Evolutionary conservation across 23 tunicate species (phyloP).

Genomic region (Clavelina lepadiformis): DNA sequence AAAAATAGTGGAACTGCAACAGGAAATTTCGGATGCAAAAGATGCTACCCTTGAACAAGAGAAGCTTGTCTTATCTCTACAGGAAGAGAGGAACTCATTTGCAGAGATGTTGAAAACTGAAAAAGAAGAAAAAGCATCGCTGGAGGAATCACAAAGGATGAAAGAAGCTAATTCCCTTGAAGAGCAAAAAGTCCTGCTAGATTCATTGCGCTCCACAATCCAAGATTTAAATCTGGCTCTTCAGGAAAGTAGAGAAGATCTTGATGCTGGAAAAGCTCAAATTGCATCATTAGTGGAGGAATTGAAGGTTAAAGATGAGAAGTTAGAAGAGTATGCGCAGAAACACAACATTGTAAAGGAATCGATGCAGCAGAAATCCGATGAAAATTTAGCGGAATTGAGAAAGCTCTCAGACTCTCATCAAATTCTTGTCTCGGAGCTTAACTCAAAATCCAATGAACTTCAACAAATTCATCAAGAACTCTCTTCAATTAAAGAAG

Average conservation of each 20-base stretch:
- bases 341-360: no score
- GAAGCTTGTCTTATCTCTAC: not conserved
- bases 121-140: not conserved
- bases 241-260: not conserved
- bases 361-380: no score
- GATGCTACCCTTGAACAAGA: not conserved
- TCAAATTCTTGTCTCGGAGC: no score
- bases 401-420: no score
- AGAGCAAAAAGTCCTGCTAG: constrained; percentile 17
- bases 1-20: not conserved
- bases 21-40: not conserved
- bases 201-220: constrained; percentile 18
- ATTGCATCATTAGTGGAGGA: not conserved
- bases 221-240: not conserved
- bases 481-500: constrained; percentile 16
- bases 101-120: not conserved
- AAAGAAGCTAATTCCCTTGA: not conserved
- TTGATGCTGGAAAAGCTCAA: not conserved
- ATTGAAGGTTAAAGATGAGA: not conserved
- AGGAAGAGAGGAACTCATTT: not conserved
- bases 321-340: no score
- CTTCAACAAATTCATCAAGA: not conserved
- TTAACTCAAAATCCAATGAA: not conserved
- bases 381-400: no score
- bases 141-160: not conserved